A percentile compares a stretch with the other conserved stretches of the same genome.
Conservation (phyloP, 2,113 vertebrate species). For the Anolis carolinensis region DNA sequence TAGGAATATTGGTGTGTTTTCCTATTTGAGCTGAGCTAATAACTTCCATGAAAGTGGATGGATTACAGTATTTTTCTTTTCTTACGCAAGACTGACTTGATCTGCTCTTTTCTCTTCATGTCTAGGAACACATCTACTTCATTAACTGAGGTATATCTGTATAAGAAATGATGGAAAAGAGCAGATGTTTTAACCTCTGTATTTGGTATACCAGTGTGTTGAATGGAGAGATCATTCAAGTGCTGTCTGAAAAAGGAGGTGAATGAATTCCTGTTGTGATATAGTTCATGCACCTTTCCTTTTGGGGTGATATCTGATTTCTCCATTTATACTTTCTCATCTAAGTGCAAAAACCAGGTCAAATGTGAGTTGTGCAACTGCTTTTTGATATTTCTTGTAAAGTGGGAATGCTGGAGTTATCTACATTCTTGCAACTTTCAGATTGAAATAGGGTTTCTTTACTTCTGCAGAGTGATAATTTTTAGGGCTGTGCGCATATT, state of each 20-base stretch:
- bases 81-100: too few relatives aligned
- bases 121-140: too few relatives aligned
- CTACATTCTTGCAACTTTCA: constrained; percentile 10
- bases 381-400: constrained; percentile 5
- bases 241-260: background rate
- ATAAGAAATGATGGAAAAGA: background rate
- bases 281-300: background rate
- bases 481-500: too few relatives aligned
- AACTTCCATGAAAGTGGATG: too few relatives aligned
- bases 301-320: background rate
- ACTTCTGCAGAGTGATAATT: background rate
- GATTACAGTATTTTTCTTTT: too few relatives aligned
- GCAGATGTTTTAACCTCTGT: background rate
- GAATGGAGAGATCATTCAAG: background rate
- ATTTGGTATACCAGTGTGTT: background rate
- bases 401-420: background rate
- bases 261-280: background rate
- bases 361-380: background rate
- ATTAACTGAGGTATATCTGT: too few relatives aligned
- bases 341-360: background rate
- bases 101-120: too few relatives aligned
- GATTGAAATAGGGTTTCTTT: constrained; percentile 13
- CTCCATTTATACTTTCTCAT: background rate
- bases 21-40: too few relatives aligned
- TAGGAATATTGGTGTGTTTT: too few relatives aligned